phyloP scores from a whole-genome alignment of 1,140 invertebrate genomes.

The Eueides isabella region DNA sequence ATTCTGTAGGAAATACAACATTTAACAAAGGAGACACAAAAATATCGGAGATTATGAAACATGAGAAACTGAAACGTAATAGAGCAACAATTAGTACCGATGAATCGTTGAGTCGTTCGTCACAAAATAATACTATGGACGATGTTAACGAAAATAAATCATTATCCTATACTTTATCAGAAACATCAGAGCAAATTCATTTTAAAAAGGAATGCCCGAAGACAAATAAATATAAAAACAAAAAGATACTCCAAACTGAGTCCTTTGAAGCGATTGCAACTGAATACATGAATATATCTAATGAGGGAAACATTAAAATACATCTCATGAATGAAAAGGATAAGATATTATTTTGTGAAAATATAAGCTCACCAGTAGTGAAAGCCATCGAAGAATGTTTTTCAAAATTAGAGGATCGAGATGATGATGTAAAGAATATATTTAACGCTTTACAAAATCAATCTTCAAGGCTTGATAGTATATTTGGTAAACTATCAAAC shows the following conservation, averaged over 20 bases:
- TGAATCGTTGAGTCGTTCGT: conserved; percentile 56
- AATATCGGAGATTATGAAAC: conserved; percentile 43
- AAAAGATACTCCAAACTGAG: conserved; percentile 57
- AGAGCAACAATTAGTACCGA: conserved; percentile 41
- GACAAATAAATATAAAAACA: conserved; percentile 44
- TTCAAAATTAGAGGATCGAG: conserved; percentile 45
- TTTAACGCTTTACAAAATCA: conserved; percentile 50
- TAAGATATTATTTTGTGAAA: conserved; percentile 60
- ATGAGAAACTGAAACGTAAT: conserved; percentile 38
- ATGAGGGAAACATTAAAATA: conserved; percentile 67
- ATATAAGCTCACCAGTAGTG: conserved; percentile 57
- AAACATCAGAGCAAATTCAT: conserved; percentile 57
- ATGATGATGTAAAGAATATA: conserved; percentile 41
- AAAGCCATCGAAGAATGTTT: conserved; percentile 60
- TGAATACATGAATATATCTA: conserved; percentile 49
- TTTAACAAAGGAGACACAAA: conserved; percentile 48
- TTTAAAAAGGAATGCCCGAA: conserved; percentile 44
- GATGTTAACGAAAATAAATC: conserved; percentile 65
- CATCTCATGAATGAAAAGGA: conserved; percentile 72
- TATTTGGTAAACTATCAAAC: conserved; percentile 52
- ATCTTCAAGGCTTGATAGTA: conserved; percentile 55
- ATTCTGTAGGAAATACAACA: conserved; percentile 26
- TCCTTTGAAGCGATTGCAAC: conserved; percentile 66
- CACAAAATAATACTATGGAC: conserved; percentile 62
- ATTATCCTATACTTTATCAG: conserved; percentile 62